Evolutionary conservation across 30 jellyfish, hydroid and myxozoan species (phyloP).

Genomic region (Clytia hemisphaerica): DNA sequence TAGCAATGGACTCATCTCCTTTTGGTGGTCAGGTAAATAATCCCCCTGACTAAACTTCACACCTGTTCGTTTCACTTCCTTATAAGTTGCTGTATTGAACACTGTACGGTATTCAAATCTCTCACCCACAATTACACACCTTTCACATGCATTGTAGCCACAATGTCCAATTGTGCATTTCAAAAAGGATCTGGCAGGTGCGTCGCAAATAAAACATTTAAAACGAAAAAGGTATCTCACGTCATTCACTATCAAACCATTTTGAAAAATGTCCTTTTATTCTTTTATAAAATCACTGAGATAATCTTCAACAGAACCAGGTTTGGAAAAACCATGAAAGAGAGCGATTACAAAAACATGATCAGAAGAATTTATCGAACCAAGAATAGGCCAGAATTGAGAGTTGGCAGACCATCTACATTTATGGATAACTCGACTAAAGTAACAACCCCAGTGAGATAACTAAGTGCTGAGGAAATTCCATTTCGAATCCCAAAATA

Average conservation of each 20-base stretch:
- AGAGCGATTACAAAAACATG: conserved; percentile 9
- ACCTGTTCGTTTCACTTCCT: too few species aligned
- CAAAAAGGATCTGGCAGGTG: conserved; percentile 47
- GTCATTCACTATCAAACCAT: conserved; percentile 6
- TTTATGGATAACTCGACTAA: too few species aligned
- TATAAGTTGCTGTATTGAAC: too few species aligned
- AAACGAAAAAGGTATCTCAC: background rate
- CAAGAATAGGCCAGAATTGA: conserved; percentile 52
- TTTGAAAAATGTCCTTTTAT: background rate
- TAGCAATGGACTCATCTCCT: background rate
- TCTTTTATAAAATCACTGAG: conserved; percentile 20
- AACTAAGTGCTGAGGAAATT: background rate
- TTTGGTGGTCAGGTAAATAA: conserved; percentile 31
- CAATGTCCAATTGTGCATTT: conserved; percentile 22
- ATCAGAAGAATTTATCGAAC: conserved; percentile 2
- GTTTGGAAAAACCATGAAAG: conserved; percentile 18
- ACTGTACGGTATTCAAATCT: conserved; percentile 8
- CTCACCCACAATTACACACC: conserved; percentile 41
- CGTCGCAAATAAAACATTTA: conserved; percentile 15
- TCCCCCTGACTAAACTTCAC: too few species aligned
- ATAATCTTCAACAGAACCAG: conserved; percentile 3
- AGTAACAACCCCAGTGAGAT: too few species aligned
- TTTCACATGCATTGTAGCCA: conserved; percentile 52
- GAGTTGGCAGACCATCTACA: conserved; percentile 32
- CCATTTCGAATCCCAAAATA: conserved; percentile 3